Evolutionary conservation across 2,888 invertebrate species (phyloP), one percentile per base, ranked within the genome.

Genomic region (Fragum fragum): DNA sequence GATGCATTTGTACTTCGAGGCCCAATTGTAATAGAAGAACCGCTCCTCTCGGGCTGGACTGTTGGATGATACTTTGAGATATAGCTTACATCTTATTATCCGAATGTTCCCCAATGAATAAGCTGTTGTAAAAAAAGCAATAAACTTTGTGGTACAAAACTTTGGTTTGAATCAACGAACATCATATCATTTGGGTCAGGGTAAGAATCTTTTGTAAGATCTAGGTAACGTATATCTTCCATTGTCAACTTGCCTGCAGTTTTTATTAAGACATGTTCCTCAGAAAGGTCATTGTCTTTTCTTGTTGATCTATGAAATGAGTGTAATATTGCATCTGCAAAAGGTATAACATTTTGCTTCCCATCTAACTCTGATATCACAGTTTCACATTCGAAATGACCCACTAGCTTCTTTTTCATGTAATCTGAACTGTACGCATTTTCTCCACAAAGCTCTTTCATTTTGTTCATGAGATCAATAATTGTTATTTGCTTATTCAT

Each of bases 1-100:
- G 87, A 61, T 89, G 88, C 47, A 90, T n/a, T 63, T 89, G 88
- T 1, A 90, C 76, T 26, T 79, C 88, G 6, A 90, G 75, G 3
- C 86, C 88, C 14, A 90, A 11, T 72, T 87, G 88, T 7, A 90
- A 61, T 28, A 88, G 88, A 23, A 85, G 70, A 26, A 90, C 39
- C 1, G 87, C 16, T 16, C 73, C 68, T 55, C 83, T 66, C 57
- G 90, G 87, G 11, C 86, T 53, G 14, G 79, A 57, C 23, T 84
- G 81, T 61, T 88, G 88, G 69, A 85, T 78, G 21, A 88, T 81
- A 36, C 85, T 76, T 68, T 90, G 89, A 11, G 86, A 85, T 23
- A 88, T 78, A 39, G 87, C 77, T 21, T 76, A 74, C 11, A 81
- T n/a, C 74, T 87, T 89, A 1, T 3, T 14, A 28, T 61, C 32